A percentile compares a stretch with the other conserved stretches of the same genome.
These are phyloP conservation scores for Coenonympha arcania DNA, from an alignment of 2,888 invertebrate genomes.

Conservation along the genomic window DNA sequence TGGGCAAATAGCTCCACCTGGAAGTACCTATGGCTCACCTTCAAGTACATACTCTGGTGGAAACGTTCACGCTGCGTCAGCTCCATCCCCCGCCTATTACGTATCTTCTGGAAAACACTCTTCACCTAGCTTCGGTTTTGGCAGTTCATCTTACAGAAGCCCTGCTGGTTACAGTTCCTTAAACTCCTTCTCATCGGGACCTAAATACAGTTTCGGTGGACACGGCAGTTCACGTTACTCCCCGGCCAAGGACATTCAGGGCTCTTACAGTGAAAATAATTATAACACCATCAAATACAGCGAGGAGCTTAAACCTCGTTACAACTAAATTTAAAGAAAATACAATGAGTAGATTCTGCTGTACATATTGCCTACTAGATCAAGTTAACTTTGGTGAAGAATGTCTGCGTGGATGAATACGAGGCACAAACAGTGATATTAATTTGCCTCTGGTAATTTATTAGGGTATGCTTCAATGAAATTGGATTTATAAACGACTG, in stretches of 20 bases:
- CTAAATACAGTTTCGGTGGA: slow-evolving; percentile 54
- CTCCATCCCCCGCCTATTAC: slow-evolving; percentile 53
- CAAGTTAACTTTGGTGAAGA: slow-evolving; percentile 22
- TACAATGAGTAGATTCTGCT: slow-evolving; percentile 28
- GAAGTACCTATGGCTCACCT: slow-evolving; percentile 52
- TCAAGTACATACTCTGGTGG: slow-evolving; percentile 44
- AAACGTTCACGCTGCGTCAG: slow-evolving; percentile 49
- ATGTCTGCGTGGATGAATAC: slow-evolving; percentile 40
- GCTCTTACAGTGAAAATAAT: slow-evolving; percentile 38
- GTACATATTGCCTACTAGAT: slow-evolving; percentile 46
- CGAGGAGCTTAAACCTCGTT: slow-evolving; percentile 60
- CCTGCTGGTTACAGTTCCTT: slow-evolving; percentile 49
- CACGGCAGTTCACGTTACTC: slow-evolving; percentile 47
- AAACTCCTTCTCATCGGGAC: slow-evolving; percentile 49
- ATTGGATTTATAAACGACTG: slow-evolving; percentile 38
- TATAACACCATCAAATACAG: slow-evolving; percentile 72
- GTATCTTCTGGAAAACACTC: slow-evolving; percentile 47
- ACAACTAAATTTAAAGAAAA: slow-evolving; percentile 35
- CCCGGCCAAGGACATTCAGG: slow-evolving; percentile 53
- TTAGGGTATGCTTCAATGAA: slow-evolving; percentile 51
- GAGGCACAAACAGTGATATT: slow-evolving; percentile 35
- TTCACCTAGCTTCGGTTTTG: slow-evolving; percentile 45
- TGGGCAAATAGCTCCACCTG: slow-evolving; percentile 50
- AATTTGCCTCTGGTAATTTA: slow-evolving; percentile 41
- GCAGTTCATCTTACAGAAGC: slow-evolving; percentile 51